These are phyloP conservation scores for Cremastinae sp. DNA, from an alignment of 2,888 invertebrate species.

Conservation along the genomic window DNA sequence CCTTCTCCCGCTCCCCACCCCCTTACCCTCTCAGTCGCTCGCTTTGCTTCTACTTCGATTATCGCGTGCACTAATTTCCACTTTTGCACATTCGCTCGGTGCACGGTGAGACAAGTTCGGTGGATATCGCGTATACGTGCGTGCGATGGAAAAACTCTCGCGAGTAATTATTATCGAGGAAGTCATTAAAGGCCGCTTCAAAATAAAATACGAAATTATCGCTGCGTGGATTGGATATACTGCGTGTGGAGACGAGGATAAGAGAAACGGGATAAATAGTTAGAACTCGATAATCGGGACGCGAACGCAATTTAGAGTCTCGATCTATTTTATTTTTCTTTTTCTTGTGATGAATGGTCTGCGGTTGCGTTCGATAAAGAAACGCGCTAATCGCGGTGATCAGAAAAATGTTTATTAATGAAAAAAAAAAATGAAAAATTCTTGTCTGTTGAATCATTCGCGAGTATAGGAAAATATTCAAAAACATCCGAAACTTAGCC, in stretches of 20 bases:
- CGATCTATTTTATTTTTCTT: not conserved
- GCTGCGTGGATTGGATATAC: constrained; percentile 25
- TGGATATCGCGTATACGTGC: not conserved
- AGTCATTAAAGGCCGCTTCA: constrained; percentile 30
- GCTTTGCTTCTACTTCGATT: constrained; percentile 32
- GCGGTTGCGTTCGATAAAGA: no score
- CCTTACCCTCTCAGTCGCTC: no score
- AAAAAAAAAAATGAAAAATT: no score
- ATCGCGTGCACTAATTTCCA: constrained; percentile 35
- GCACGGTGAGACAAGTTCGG: not conserved
- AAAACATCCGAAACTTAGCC: not conserved
- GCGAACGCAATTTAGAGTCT: constrained; percentile 3
- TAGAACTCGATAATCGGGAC: constrained; percentile 2
- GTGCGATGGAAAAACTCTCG: constrained; percentile 15
- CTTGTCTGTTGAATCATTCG: not conserved
- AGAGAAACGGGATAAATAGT: constrained; percentile 3
- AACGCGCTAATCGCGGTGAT: no score
- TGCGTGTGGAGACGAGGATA: constrained; percentile 2
- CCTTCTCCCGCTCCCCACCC: no score
- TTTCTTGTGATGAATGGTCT: no score
- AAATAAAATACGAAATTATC: constrained; percentile 31
- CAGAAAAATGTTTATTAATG: no score
- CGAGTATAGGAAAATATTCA: not conserved
- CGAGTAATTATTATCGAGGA: constrained; percentile 28
- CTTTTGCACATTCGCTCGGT: constrained; percentile 15